A percentile compares a stretch with the other conserved stretches of the same genome.
Conservation (phyloP, 2,888 invertebrate species). For the Ophion ventricosus region DNA sequence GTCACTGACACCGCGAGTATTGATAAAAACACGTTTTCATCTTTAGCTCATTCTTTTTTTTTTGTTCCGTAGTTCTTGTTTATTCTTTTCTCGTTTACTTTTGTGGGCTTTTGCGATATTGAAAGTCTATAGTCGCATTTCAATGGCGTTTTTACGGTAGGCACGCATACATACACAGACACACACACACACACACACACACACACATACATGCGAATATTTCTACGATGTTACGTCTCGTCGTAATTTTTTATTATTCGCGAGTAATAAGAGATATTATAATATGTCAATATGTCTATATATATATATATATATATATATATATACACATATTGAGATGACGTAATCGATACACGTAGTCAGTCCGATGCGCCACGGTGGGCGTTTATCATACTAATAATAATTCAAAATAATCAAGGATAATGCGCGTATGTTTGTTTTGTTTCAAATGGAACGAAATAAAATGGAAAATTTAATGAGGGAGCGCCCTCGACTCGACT, state of each 20-base stretch:
- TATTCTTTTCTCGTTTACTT: background rate
- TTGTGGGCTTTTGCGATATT: background rate
- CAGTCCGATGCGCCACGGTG: constrained; percentile 61
- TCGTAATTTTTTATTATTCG: background rate
- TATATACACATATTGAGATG: constrained; percentile 50
- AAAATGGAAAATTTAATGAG: background rate
- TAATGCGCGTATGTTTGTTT: background rate
- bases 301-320: constrained; percentile 19
- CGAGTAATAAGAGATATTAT: background rate
- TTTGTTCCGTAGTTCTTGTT: background rate
- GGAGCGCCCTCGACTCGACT: background rate
- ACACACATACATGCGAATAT: background rate
- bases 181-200: background rate
- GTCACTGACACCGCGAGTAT: background rate
- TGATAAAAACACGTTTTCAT: background rate
- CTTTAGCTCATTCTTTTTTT: background rate
- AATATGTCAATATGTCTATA: background rate
- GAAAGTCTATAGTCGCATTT: background rate
- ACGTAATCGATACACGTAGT: constrained; percentile 63
- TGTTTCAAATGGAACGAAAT: background rate
- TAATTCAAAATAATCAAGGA: constrained; percentile 27
- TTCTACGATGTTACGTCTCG: background rate
- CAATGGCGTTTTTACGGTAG: background rate
- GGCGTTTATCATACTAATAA: constrained; percentile 36
- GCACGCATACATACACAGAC: background rate